A percentile compares a stretch with the other conserved stretches of the same genome.
phyloP scores from a whole-genome alignment of 2,888 invertebrate genomes.

The Ypsolopha scabrella region DNA sequence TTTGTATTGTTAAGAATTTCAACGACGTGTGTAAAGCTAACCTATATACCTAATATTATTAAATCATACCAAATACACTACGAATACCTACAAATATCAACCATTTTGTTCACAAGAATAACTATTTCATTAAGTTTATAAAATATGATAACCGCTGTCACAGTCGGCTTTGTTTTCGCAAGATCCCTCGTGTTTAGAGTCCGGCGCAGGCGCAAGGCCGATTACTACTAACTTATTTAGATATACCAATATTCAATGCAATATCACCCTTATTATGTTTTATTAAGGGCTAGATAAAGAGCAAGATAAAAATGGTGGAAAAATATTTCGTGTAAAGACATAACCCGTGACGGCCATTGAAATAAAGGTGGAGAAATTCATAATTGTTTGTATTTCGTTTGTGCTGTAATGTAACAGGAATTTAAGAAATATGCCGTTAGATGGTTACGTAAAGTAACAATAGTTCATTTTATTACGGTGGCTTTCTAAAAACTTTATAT shows the following conservation, averaged over 20 bases:
- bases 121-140: not conserved
- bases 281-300: not conserved
- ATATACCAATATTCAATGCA: not conserved
- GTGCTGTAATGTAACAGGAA: not conserved
- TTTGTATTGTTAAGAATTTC: not conserved
- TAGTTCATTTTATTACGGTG: no score
- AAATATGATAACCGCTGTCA: not conserved
- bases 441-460: not conserved
- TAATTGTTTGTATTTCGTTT: not conserved
- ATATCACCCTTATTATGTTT: not conserved
- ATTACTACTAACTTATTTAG: not conserved
- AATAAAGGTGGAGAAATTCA: conserved; percentile 1
- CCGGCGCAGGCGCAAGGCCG: not conserved
- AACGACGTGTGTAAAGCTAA: not conserved
- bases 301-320: not conserved
- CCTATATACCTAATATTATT: not conserved
- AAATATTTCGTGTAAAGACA: not conserved
- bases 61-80: not conserved
- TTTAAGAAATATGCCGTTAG: not conserved
- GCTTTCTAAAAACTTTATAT: no score
- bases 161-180: conserved; percentile 1
- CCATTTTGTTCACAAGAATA: not conserved
- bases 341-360: conserved; percentile 1
- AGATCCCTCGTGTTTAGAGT: not conserved
- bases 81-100: not conserved